Conservation (phyloP, 2,888 invertebrate genomes). For the Amblyjoppa proteus region DNA sequence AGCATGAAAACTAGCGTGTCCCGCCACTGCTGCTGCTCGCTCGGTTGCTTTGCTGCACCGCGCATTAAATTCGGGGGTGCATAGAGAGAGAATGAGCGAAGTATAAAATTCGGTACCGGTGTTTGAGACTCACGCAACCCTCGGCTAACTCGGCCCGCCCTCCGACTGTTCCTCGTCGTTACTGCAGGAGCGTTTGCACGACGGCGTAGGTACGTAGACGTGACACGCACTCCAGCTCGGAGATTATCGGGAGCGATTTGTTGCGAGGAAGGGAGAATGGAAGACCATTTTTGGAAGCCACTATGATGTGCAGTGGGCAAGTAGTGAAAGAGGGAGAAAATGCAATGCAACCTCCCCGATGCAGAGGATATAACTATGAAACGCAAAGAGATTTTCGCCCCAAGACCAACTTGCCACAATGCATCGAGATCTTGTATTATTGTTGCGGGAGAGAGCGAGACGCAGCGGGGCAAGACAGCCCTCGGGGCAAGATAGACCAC, state of each 20-base stretch:
- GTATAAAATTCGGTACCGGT: conserved; percentile 29
- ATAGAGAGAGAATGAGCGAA: conserved; percentile 20
- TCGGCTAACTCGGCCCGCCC: conserved; percentile 36
- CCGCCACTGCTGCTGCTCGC: conserved; percentile 3
- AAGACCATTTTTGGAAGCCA: background rate
- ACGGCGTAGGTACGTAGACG: conserved; percentile 60
- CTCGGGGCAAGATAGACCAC: background rate
- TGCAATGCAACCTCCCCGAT: conserved; percentile 25
- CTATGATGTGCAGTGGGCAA: conserved; percentile 11
- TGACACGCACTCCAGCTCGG: conserved; percentile 70
- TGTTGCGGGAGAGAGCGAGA: background rate
- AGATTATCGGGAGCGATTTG: conserved; percentile 73
- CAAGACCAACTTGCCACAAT: conserved; percentile 11
- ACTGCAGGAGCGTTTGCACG: conserved; percentile 20
- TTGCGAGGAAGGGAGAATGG: conserved; percentile 59
- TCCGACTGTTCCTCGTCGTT: conserved; percentile 48
- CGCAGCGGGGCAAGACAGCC: too few species aligned
- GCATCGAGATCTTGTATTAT: conserved; percentile 19
- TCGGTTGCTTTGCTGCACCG: conserved; percentile 28
- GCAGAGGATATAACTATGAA: conserved; percentile 11
- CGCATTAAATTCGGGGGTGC: conserved; percentile 56
- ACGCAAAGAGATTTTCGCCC: conserved; percentile 67
- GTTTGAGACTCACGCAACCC: conserved; percentile 63
- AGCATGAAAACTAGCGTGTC: conserved; percentile 60
- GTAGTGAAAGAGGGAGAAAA: background rate